phyloP scores from a whole-genome alignment of 2,113 vertebrate genomes.

The Apteryx owenii region DNA sequence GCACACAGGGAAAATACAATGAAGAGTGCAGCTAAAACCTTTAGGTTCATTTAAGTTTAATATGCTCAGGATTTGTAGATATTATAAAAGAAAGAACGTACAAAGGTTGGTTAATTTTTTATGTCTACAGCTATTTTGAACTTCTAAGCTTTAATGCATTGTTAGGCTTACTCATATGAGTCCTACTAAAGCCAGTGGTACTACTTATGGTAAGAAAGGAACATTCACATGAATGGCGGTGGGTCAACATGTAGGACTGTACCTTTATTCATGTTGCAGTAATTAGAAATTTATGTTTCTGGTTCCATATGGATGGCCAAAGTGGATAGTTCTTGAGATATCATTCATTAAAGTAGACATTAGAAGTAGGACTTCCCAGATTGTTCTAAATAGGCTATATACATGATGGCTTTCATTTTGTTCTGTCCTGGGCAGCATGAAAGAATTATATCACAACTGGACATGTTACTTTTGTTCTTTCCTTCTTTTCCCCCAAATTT shows the following conservation, averaged over 20 bases:
- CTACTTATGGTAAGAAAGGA: neutral
- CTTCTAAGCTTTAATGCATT: neutral
- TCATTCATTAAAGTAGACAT: neutral
- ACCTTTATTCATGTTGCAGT: neutral
- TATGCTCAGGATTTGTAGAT: constrained; percentile 35
- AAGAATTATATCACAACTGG: neutral
- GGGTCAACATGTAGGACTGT: neutral
- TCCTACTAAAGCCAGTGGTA: neutral
- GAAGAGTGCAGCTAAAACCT: constrained; percentile 17
- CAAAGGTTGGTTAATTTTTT: constrained; percentile 27
- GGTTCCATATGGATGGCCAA: neutral
- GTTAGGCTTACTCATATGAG: neutral
- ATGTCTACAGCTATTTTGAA: neutral
- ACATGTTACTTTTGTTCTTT: neutral
- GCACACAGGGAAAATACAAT: constrained; percentile 8
- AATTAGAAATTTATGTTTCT: neutral
- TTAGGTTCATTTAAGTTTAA: constrained; percentile 54
- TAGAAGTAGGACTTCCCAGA: neutral
- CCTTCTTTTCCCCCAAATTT: neutral
- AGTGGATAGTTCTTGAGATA: neutral
- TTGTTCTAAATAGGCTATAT: neutral
- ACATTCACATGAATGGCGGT: accelerated
- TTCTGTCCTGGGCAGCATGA: neutral
- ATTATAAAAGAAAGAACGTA: constrained; percentile 17
- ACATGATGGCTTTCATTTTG: neutral